Conservation (phyloP, 2,113 vertebrate species). For the Bubo bubo region DNA sequence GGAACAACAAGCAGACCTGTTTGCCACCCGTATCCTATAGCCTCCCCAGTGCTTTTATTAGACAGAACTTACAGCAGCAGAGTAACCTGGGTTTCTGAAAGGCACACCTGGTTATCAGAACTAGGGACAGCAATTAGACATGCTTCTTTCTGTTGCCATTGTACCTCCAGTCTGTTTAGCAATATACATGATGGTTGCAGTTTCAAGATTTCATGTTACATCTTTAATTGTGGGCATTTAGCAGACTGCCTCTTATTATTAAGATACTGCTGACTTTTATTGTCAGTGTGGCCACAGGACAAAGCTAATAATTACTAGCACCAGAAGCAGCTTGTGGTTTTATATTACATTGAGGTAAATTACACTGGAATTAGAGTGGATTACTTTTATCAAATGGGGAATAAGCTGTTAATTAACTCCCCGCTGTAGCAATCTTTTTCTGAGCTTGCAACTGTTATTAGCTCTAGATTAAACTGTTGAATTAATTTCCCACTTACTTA, state of each 20-base stretch:
- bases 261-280: constrained; percentile 76
- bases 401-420: constrained; percentile 92
- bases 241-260: constrained; percentile 69
- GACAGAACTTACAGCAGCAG: not conserved
- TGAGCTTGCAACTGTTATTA: constrained; percentile 85
- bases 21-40: not conserved
- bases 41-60: not conserved
- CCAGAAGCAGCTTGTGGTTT: constrained; percentile 85
- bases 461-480: constrained; percentile 87
- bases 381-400: constrained; percentile 89
- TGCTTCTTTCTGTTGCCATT: not conserved
- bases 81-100: not conserved
- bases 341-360: constrained; percentile 90
- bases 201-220: constrained; percentile 57
- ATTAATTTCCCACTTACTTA: constrained; percentile 89
- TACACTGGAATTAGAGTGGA: constrained; percentile 87
- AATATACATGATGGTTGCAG: not conserved
- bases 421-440: constrained; percentile 87
- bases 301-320: constrained; percentile 82
- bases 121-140: not conserved
- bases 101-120: not conserved
- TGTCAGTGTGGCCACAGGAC: constrained; percentile 78
- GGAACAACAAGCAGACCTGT: not conserved
- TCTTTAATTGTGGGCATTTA: constrained; percentile 75
- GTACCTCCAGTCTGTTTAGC: not conserved